Evolutionary conservation across 2,888 invertebrate genomes (phyloP).

Genomic region (Limnephilus rhombicus): DNA sequence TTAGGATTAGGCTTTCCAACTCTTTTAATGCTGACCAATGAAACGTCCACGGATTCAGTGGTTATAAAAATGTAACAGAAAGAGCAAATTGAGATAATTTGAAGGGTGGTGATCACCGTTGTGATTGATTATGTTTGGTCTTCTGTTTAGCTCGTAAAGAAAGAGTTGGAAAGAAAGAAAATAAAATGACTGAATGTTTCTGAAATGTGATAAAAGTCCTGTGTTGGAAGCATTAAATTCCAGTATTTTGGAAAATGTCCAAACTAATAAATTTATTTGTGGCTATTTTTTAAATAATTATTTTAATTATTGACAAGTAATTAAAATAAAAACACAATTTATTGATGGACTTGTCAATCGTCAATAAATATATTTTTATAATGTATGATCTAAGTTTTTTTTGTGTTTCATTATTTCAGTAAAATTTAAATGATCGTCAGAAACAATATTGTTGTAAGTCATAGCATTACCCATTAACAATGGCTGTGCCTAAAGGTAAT

Average conservation of each 20-base stretch:
- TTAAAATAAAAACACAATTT: not conserved
- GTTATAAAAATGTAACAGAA: not conserved
- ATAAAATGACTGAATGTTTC: not conserved
- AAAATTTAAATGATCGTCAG: not conserved
- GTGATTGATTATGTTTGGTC: not conserved
- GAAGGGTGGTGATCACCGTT: not conserved
- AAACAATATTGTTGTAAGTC: not conserved
- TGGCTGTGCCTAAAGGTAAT: not conserved
- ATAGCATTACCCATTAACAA: not conserved
- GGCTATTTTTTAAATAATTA: not conserved
- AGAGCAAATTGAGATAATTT: not conserved
- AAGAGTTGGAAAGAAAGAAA: not conserved
- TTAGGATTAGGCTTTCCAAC: not conserved
- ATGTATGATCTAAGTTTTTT: not conserved
- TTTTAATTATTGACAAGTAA: not conserved
- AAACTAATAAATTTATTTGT: not conserved
- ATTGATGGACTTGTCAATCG: not conserved
- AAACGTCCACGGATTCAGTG: not conserved
- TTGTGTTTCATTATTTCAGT: not conserved
- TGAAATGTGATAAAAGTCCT: not conserved
- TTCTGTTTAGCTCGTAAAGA: not conserved
- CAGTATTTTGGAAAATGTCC: not conserved
- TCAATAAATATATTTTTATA: not conserved
- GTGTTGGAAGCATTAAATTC: not conserved
- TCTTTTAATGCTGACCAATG: not conserved